These are phyloP conservation scores for Benthosema pterotum DNA, from an alignment of 2,797 vertebrate genomes.

Conservation along the genomic window DNA sequence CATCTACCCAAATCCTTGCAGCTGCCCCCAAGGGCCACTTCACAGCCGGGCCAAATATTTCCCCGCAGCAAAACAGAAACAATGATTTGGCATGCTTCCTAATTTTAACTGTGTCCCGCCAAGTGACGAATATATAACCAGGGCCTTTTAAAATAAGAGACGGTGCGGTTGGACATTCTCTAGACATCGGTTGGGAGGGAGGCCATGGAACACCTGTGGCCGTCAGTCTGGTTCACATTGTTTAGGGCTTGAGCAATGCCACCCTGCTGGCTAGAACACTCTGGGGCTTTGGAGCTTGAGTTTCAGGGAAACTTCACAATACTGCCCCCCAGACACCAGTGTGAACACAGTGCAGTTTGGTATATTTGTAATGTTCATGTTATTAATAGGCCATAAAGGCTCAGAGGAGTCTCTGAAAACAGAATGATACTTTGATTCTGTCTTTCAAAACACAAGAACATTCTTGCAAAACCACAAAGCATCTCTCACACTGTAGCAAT, in stretches of 20 bases:
- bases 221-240: constrained; percentile 57
- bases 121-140: constrained; percentile 58
- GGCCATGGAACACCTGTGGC: constrained; percentile 64
- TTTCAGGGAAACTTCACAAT: constrained; percentile 16
- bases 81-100: constrained; percentile 72
- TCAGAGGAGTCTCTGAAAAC: constrained; percentile 9
- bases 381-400: constrained; percentile 20
- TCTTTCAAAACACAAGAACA: constrained; percentile 10
- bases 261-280: constrained; percentile 29
- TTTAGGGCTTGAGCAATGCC: constrained; percentile 41
- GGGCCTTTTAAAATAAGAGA: constrained; percentile 64
- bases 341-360: constrained; percentile 3
- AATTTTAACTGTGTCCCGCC: constrained; percentile 71
- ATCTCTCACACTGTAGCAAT: background rate
- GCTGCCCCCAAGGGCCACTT: constrained; percentile 70
- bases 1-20: constrained; percentile 65
- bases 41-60: constrained; percentile 65
- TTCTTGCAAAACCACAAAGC: too few relatives aligned
- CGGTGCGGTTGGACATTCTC: constrained; percentile 59
- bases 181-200: constrained; percentile 38
- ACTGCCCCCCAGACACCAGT: constrained; percentile 22
- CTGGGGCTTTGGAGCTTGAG: constrained; percentile 16
- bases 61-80: constrained; percentile 75
- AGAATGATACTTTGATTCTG: background rate
- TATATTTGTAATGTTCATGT: background rate